These are phyloP conservation scores for Odontophorus gujanensis DNA, from an alignment of 2,113 vertebrate genomes.

Conservation along the genomic window DNA sequence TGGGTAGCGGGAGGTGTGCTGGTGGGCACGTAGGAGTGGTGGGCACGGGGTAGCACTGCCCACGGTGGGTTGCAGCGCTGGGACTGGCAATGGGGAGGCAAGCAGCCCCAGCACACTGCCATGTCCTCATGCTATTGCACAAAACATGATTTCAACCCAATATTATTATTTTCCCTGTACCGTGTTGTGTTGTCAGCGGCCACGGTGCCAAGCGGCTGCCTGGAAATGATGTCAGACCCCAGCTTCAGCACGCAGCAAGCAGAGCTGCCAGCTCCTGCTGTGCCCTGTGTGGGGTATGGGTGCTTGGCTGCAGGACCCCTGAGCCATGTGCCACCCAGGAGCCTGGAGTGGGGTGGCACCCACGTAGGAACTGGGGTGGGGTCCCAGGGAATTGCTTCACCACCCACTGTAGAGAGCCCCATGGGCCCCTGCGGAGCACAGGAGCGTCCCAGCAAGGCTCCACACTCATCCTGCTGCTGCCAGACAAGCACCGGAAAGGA, in stretches of 20 bases:
- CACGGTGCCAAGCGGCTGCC: rapidly evolving
- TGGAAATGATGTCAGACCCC: slow-evolving; percentile 22
- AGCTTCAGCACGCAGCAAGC: rapidly evolving
- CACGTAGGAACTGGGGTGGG: no score
- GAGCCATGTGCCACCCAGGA: not conserved
- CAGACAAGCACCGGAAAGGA: rapidly evolving
- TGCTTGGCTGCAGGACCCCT: not conserved
- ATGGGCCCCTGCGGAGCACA: rapidly evolving
- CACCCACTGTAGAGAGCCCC: rapidly evolving
- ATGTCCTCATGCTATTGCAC: not conserved
- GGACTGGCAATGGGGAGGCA: not conserved
- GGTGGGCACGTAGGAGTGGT: not conserved
- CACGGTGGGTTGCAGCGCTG: not conserved
- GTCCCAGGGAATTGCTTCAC: not conserved
- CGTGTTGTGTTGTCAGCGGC: rapidly evolving
- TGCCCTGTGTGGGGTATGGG: not conserved
- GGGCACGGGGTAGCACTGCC: not conserved
- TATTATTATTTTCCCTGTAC: not conserved
- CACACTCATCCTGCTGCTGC: rapidly evolving
- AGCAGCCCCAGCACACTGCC: no score
- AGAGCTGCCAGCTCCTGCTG: rapidly evolving
- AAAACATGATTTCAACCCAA: rapidly evolving
- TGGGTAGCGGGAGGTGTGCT: not conserved
- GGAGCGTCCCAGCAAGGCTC: not conserved
- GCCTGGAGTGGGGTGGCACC: rapidly evolving